A percentile compares a stretch with the other conserved stretches of the same genome.
phyloP scores from a whole-genome alignment of 2,888 invertebrate species.

The Notodonta dromedarius region DNA sequence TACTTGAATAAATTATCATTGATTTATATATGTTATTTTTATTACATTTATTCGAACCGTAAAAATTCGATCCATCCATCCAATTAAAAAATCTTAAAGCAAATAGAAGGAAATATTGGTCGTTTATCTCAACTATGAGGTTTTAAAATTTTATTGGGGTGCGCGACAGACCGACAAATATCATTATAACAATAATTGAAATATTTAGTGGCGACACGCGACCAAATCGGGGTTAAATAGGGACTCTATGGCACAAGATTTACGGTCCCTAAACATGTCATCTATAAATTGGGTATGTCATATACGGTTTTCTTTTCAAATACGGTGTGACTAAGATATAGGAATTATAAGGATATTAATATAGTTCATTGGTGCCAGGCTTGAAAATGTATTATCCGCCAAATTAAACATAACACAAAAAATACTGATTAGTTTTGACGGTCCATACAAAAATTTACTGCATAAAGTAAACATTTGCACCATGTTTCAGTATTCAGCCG shows the following conservation, averaged over 20 bases:
- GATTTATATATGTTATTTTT: background rate
- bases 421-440: no score
- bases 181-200: conserved; percentile 71
- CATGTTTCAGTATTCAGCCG: no score
- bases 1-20: conserved; percentile 1
- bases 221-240: conserved; percentile 51
- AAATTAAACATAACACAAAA: no score
- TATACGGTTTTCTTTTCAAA: background rate
- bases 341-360: no score
- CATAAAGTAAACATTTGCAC: no score
- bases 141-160: conserved; percentile 53
- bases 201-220: conserved; percentile 72
- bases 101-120: conserved; percentile 38
- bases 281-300: conserved; percentile 15
- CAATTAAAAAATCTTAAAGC: conserved; percentile 29
- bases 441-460: no score
- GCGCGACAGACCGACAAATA: conserved; percentile 52
- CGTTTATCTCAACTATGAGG: conserved; percentile 42
- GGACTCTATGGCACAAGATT: conserved; percentile 51
- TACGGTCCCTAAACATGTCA: conserved; percentile 39
- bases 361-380: no score
- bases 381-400: no score
- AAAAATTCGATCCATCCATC: conserved; percentile 16
- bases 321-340: background rate
- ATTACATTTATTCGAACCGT: background rate